Evolutionary conservation across 2,888 invertebrate species (phyloP).

Genomic region (Drosophila hamatofila): DNA sequence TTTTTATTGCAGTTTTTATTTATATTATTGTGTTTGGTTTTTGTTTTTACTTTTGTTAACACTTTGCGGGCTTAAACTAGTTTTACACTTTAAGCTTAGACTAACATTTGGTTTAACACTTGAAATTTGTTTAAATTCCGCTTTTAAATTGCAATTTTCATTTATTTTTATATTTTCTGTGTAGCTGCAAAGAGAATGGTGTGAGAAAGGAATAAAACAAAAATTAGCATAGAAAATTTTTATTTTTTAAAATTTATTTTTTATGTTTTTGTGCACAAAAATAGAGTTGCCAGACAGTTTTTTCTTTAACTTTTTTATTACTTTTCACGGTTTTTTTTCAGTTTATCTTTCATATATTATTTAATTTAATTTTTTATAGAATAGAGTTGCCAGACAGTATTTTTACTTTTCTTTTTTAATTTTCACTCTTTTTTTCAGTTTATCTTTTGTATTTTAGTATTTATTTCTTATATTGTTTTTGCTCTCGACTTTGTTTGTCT

Average conservation of each 20-base stretch:
- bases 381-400: slow-evolving; percentile 15
- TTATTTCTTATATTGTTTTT: slow-evolving; percentile 7
- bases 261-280: background rate
- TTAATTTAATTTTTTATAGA: background rate
- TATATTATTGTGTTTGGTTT: slow-evolving; percentile 5
- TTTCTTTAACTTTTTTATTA: background rate
- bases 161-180: slow-evolving; percentile 39
- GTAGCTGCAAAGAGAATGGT: slow-evolving; percentile 66
- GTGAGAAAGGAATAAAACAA: slow-evolving; percentile 44
- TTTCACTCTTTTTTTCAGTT: background rate
- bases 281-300: slow-evolving; percentile 16
- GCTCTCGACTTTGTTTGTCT: slow-evolving; percentile 19
- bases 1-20: slow-evolving; percentile 12
- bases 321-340: background rate
- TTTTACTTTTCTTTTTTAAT: background rate
- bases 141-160: slow-evolving; percentile 28
- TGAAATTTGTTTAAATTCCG: slow-evolving; percentile 34
- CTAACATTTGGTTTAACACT: slow-evolving; percentile 80
- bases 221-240: slow-evolving; percentile 55
- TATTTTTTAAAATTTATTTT: background rate
- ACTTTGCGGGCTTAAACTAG: slow-evolving; percentile 67
- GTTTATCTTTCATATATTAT: background rate
- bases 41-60: slow-evolving; percentile 34
- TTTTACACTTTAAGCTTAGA: slow-evolving; percentile 76
- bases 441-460: background rate